Evolutionary conservation across 1,140 invertebrate species (phyloP).

Genomic region (Penaeus indicus): DNA sequence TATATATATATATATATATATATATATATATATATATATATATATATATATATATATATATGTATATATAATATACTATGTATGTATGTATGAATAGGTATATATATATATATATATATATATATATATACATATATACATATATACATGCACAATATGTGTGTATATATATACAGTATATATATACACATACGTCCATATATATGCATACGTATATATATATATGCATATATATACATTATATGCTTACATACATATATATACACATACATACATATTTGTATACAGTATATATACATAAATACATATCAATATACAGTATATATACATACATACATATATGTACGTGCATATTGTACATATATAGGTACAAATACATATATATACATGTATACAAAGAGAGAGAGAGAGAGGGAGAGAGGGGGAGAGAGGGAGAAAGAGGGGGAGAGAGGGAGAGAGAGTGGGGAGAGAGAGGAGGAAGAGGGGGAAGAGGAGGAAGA

Average conservation of each 20-base stretch:
- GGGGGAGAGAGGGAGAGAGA: no score
- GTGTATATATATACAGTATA: neutral
- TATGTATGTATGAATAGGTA: slow-evolving; percentile 1
- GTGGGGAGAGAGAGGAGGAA: no score
- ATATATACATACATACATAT: neutral
- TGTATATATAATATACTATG: slow-evolving; percentile 20
- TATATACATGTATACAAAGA: no score
- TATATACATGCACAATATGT: neutral
- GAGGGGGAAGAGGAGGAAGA: no score
- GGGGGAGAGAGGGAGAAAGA: no score
- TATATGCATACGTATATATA: neutral
- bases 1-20: no score
- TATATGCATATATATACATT: neutral
- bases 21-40: slow-evolving; percentile 10
- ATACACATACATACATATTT: no score
- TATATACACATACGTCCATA: neutral
- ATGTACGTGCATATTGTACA: neutral
- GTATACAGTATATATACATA: neutral
- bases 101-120: neutral
- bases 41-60: neutral
- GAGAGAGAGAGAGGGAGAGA: no score
- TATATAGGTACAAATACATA: slow-evolving; percentile 11
- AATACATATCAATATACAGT: neutral
- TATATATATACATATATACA: neutral
- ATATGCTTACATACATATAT: neutral